These are phyloP conservation scores for Agriopis aurantiaria DNA, from an alignment of 2,888 invertebrate species.

Conservation along the genomic window DNA sequence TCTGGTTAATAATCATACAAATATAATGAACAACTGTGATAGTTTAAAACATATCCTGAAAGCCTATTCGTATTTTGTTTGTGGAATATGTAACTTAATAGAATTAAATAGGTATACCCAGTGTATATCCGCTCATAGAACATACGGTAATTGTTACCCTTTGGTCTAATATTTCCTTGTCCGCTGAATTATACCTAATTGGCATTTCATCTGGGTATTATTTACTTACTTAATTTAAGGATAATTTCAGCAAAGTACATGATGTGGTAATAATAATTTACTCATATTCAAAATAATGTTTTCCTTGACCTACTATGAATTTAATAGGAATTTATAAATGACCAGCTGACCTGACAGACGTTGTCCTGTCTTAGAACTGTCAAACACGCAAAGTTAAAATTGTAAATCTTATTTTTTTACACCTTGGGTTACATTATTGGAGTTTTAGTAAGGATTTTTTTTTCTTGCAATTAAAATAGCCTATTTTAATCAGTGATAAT, in stretches of 20 bases:
- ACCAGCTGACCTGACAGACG: no score
- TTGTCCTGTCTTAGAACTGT: no score
- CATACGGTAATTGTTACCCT: background rate
- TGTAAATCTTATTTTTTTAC: no score
- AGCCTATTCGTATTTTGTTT: background rate
- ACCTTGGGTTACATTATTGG: no score
- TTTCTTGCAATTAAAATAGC: no score
- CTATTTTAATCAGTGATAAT: no score
- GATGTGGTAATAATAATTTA: background rate
- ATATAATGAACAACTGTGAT: no score
- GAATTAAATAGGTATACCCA: background rate
- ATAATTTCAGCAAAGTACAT: background rate
- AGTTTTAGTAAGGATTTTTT: no score
- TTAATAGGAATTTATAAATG: background rate
- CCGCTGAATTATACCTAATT: background rate
- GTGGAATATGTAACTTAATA: no score
- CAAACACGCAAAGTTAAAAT: no score
- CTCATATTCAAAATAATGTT: background rate
- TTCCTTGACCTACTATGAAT: background rate
- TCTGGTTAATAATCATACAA: no score
- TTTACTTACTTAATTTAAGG: conserved; percentile 6
- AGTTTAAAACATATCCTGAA: background rate
- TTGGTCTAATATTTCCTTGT: background rate
- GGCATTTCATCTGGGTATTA: background rate
- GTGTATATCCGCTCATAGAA: background rate